phyloP scores from a whole-genome alignment of 2,797 vertebrate genomes.

The Ispidina picta region DNA sequence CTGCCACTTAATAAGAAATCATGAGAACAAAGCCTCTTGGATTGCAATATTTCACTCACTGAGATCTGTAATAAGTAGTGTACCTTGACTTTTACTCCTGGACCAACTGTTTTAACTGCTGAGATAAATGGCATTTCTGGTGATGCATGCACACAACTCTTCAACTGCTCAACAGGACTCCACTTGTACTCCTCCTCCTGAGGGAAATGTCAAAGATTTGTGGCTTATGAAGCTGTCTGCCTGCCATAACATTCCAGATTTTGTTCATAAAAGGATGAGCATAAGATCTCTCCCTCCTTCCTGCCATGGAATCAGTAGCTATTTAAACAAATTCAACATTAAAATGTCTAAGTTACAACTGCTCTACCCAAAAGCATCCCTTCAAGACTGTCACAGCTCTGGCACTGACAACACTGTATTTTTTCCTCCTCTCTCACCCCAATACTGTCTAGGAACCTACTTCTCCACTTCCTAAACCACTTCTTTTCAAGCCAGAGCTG shows the following conservation, averaged over 20 bases:
- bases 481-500: not conserved
- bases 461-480: not conserved
- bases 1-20: not conserved
- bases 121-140: not conserved
- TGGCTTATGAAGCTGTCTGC: not conserved
- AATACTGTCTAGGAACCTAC: not conserved
- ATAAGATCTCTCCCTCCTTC: not conserved
- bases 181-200: not conserved
- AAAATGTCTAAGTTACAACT: not conserved
- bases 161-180: not conserved
- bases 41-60: not conserved
- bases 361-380: not conserved
- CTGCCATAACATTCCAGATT: not conserved
- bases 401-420: not conserved
- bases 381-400: not conserved
- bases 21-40: not conserved
- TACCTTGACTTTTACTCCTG: not conserved
- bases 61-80: not conserved
- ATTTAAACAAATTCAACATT: not conserved
- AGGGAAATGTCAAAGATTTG: not conserved
- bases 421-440: not conserved
- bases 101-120: not conserved
- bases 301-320: not conserved
- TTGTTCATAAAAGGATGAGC: not conserved
- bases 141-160: not conserved